Conservation (phyloP, 2,113 vertebrate genomes). For the Nestor notabilis region DNA sequence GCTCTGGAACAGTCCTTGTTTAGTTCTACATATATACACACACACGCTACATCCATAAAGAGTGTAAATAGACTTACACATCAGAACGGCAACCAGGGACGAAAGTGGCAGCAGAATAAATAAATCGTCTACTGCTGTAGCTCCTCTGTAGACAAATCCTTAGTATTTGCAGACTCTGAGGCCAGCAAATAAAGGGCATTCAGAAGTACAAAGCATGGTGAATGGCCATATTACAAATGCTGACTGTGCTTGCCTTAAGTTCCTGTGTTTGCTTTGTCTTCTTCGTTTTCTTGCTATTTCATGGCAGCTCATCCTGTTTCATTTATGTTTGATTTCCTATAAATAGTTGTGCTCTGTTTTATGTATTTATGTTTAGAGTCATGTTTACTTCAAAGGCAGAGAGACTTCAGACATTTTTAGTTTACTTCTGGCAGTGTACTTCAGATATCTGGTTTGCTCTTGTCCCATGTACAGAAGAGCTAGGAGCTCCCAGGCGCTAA, state of each 20-base stretch:
- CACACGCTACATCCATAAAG: background rate
- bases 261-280: background rate
- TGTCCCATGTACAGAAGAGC: background rate
- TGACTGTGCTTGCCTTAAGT: background rate
- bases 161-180: background rate
- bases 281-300: slow-evolving; percentile 22
- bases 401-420: background rate
- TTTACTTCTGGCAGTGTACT: background rate
- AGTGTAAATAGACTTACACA: background rate
- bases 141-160: background rate
- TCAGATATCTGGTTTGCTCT: background rate
- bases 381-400: slow-evolving; percentile 21
- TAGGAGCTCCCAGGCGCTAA: background rate
- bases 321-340: slow-evolving; percentile 30
- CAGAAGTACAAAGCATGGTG: background rate
- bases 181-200: background rate
- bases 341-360: slow-evolving; percentile 17
- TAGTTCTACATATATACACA: background rate
- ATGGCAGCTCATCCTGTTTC: background rate
- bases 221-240: background rate
- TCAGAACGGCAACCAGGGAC: background rate
- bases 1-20: background rate
- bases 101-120: slow-evolving; percentile 30
- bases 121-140: background rate
- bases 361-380: background rate